phyloP scores from a whole-genome alignment of 2,113 vertebrate species.

The Istiophorus platypterus region DNA sequence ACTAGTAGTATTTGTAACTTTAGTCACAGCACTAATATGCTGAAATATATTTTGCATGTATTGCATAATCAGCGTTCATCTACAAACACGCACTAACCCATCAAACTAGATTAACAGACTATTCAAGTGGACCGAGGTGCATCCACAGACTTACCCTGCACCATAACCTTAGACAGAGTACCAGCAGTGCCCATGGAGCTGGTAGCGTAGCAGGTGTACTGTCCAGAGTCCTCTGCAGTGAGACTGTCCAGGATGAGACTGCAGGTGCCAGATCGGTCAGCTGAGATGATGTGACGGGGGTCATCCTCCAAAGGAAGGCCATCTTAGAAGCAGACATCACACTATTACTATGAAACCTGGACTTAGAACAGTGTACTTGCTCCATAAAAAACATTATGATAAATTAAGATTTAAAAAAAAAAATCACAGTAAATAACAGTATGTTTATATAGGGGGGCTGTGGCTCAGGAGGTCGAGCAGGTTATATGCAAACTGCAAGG shows the following conservation, averaged over 20 bases:
- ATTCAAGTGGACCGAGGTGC: background rate
- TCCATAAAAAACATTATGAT: background rate
- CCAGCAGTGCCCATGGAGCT: constrained; percentile 91
- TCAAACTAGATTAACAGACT: background rate
- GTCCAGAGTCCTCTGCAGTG: constrained; percentile 88
- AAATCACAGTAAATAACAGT: background rate
- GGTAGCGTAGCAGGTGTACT: constrained; percentile 93
- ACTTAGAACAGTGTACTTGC: background rate
- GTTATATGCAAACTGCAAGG: too few relatives aligned
- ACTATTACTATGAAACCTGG: background rate
- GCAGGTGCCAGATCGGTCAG: constrained; percentile 90
- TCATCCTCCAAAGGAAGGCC: constrained; percentile 91
- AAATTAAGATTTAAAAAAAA: background rate
- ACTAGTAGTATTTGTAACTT: background rate
- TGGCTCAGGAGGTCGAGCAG: too few relatives aligned
- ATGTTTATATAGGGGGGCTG: too few relatives aligned
- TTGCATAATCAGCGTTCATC: background rate
- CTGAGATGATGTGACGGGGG: constrained; percentile 92
- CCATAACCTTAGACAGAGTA: constrained; percentile 90
- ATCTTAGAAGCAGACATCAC: constrained; percentile 79
- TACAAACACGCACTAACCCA: background rate
- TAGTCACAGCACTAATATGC: background rate
- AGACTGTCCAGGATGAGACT: constrained; percentile 92
- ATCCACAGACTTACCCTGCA: constrained; percentile 88
- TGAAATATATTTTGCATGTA: background rate